Conservation (phyloP, 1,140 invertebrate genomes). For the Diachasma alloeum region DNA sequence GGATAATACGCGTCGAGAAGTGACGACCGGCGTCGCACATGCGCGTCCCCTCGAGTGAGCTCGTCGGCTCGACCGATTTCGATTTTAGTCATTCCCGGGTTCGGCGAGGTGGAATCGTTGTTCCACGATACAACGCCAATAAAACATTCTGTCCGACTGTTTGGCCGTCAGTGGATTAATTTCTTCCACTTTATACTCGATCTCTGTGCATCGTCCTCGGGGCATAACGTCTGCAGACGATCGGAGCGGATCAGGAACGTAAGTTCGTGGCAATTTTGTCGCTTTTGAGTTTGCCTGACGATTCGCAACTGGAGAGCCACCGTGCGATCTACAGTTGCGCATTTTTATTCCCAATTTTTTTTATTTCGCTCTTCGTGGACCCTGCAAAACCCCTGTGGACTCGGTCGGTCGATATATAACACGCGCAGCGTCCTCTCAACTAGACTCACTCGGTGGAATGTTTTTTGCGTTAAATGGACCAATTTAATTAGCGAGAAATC, state of each 20-base stretch:
- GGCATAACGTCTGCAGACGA: not conserved
- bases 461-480: too few relatives aligned
- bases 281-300: not conserved
- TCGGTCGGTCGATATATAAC: conserved; percentile 21
- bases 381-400: not conserved
- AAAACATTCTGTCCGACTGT: not conserved
- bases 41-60: conserved; percentile 47
- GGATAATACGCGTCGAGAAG: conserved; percentile 10
- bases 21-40: conserved; percentile 59
- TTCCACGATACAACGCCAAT: conserved; percentile 29
- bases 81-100: conserved; percentile 65
- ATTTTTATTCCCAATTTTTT: not conserved
- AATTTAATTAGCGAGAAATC: too few relatives aligned
- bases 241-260: not conserved
- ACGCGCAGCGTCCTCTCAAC: not conserved
- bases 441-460: not conserved
- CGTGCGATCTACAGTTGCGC: not conserved
- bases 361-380: not conserved
- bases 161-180: not conserved
- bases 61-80: conserved; percentile 61
- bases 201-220: too few relatives aligned
- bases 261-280: not conserved
- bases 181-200: not conserved
- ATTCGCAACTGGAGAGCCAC: too few relatives aligned
- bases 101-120: conserved; percentile 58